Base-by-base conservation (phyloP, 2,113 vertebrate species). In the Burhinus bistriatus region DNA sequence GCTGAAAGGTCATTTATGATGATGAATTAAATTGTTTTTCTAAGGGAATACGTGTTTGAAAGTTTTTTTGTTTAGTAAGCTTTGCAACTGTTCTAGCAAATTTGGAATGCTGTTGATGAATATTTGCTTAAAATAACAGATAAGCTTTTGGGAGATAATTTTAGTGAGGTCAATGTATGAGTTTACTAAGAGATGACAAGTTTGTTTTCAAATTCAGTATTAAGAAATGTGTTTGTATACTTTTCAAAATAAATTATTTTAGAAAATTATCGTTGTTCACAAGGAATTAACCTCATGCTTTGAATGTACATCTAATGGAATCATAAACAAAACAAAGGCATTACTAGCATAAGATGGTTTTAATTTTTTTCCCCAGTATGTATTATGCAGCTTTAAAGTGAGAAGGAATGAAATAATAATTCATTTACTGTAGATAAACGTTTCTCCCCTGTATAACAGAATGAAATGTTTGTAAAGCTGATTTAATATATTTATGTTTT, bases 401-500 rank as follows among this genome's bases (percentile, higher is more conserved):
- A 78, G 49, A 84, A 96, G 23, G 7, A 90, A 80, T 47, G 16
- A 70, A 94, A 71, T 57, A 81, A 54, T 86, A 82, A 91, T 88
- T 91, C 17, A 68, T 88, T 89, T 94, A 49, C n/a, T 83, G 52
- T 47, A 57, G 83, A 83, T 54, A 90, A 80, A 81, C 2, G 6
- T 87, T 96, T 92, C 70, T 93, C 16, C 36, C 83, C 65, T 95
- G 36, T 94, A 70, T 91, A 94, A 75, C n/a, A 94, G 81, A 93
- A 91, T 58, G 32, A 88, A 91, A 95, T 95, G 23, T 87, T 89
- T 97, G 73, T 84, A 52, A 96, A 91, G 65, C 91, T 89, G 32
- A n/a, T 26, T 92, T 81, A 80, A 86, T 90, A 27, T 97, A 81
- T 96, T 95, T 97, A 78, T 92, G 68, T 65, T 91, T 91, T 71